phyloP scores from a whole-genome alignment of 2,797 vertebrate genomes.

The Tolypeutes matacus region DNA sequence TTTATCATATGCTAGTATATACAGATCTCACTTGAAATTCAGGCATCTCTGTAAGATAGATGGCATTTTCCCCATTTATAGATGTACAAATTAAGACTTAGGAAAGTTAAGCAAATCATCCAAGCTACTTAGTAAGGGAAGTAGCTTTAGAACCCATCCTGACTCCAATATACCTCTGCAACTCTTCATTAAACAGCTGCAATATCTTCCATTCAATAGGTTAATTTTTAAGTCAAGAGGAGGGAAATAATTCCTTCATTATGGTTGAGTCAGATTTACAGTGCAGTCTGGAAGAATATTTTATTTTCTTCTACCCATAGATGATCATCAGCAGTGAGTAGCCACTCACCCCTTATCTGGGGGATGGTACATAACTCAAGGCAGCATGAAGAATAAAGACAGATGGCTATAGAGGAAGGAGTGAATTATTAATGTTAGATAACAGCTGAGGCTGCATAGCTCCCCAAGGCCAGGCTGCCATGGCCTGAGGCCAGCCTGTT shows the following conservation, averaged over 20 bases:
- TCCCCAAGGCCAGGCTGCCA: neutral
- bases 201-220: constrained; percentile 9
- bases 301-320: neutral
- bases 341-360: neutral
- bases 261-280: constrained; percentile 20
- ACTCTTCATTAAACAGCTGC: neutral
- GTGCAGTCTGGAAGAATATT: neutral
- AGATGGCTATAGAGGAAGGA: neutral
- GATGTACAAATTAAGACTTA: neutral
- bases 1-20: neutral
- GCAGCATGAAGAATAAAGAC: neutral
- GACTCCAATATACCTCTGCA: neutral
- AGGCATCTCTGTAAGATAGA: neutral
- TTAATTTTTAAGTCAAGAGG: constrained; percentile 13
- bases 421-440: neutral
- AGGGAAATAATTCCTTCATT: neutral
- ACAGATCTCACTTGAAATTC: neutral
- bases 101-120: neutral
- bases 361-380: neutral
- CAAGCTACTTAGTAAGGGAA: neutral
- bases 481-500: neutral
- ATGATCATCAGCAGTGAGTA: neutral
- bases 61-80: no score
- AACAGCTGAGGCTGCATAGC: accelerated
- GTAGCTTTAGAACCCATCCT: neutral